These are phyloP conservation scores for Auanema sp. DNA, from an alignment of 2,888 invertebrate genomes.

Conservation along the genomic window DNA sequence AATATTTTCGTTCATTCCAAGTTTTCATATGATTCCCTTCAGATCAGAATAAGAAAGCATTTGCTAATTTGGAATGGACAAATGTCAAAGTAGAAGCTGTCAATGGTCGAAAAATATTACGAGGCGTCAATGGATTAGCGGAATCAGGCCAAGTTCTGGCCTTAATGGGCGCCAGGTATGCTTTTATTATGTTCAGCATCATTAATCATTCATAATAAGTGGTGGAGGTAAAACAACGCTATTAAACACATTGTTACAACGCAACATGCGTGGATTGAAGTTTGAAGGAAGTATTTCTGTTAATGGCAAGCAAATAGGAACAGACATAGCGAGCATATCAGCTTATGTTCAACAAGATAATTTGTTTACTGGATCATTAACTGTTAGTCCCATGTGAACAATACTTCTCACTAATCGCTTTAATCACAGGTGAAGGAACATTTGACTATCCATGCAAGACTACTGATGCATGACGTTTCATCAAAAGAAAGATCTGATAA, in stretches of 20 bases:
- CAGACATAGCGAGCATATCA: slow-evolving; percentile 65
- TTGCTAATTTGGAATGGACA: slow-evolving; percentile 13
- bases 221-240: slow-evolving; percentile 94
- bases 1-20: too few species aligned
- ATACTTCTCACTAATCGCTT: background rate
- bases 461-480: slow-evolving; percentile 80
- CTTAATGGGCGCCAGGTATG: slow-evolving; percentile 61
- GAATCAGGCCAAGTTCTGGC: slow-evolving; percentile 60
- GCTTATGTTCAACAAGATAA: slow-evolving; percentile 58
- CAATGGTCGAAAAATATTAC: slow-evolving; percentile 42
- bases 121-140: slow-evolving; percentile 50
- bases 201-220: slow-evolving; percentile 51
- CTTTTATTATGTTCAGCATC: background rate
- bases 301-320: slow-evolving; percentile 42
- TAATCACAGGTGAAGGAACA: slow-evolving; percentile 51
- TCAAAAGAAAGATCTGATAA: slow-evolving; percentile 76
- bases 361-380: slow-evolving; percentile 48
- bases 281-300: slow-evolving; percentile 43
- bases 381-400: slow-evolving; percentile 17
- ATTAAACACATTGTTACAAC: slow-evolving; percentile 78
- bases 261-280: slow-evolving; percentile 47
- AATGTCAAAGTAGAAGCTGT: slow-evolving; percentile 32
- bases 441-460: slow-evolving; percentile 70
- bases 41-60: too few species aligned
- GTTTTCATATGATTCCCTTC: too few species aligned